A percentile compares a stretch with the other conserved stretches of the same genome.
Evolutionary conservation across 2,797 vertebrate genomes (phyloP).

Genomic region (Rhinoraja longicauda): DNA sequence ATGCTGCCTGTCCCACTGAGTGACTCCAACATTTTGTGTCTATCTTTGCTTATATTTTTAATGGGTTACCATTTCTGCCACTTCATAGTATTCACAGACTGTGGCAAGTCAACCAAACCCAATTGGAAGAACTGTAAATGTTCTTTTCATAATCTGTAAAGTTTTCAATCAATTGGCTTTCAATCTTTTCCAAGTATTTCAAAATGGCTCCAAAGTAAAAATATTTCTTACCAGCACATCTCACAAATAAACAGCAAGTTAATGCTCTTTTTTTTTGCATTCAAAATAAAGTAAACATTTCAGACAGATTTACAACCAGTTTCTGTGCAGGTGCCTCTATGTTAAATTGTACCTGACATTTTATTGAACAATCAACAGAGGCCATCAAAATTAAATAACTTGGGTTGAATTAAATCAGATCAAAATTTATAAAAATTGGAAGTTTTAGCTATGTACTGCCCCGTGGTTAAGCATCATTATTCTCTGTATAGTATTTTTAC

Average conservation of each 20-base stretch:
- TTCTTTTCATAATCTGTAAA: background rate
- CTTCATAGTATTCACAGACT: background rate
- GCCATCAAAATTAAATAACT: background rate
- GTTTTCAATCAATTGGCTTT: background rate
- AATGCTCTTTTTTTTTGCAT: background rate
- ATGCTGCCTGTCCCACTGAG: no score
- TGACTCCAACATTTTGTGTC: background rate
- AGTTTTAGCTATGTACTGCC: background rate
- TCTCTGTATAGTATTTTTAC: slow-evolving; percentile 1
- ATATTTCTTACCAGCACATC: background rate
- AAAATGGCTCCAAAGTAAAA: background rate
- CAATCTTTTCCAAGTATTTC: background rate
- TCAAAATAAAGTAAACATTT: background rate
- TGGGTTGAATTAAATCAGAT: background rate
- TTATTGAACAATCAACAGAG: background rate
- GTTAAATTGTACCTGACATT: background rate
- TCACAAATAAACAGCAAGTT: background rate
- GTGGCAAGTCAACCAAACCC: background rate
- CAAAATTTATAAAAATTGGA: background rate
- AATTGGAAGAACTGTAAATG: background rate
- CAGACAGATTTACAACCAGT: background rate
- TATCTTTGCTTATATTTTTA: background rate
- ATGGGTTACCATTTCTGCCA: background rate
- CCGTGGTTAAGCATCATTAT: background rate
- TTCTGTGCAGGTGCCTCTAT: background rate